Evolutionary conservation across 2,797 vertebrate genomes (phyloP).

Genomic region (Spinus olivaceus): DNA sequence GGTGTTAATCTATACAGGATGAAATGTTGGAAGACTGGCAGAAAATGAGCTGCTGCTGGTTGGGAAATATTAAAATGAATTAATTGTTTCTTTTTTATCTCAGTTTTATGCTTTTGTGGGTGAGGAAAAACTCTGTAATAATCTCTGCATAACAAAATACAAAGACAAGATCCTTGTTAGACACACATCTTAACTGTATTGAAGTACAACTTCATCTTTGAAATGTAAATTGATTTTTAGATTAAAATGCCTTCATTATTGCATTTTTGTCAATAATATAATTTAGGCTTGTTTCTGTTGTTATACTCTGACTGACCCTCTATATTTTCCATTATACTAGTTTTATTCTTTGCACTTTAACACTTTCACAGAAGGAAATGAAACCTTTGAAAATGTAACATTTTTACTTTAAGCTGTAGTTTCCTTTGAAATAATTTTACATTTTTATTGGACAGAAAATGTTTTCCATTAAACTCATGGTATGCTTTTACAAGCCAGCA

Average conservation of each 20-base stretch:
- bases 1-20: not conserved
- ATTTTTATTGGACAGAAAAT: not conserved
- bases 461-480: not conserved
- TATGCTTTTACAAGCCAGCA: not conserved
- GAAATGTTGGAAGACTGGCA: not conserved
- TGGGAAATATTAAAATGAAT: not conserved
- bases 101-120: not conserved
- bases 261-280: slow-evolving; percentile 38
- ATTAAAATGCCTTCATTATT: slow-evolving; percentile 52
- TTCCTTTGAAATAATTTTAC: slow-evolving; percentile 12
- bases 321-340: not conserved
- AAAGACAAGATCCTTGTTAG: not conserved
- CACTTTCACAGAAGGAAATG: not conserved
- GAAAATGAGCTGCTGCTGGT: not conserved
- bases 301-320: not conserved
- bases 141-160: not conserved
- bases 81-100: not conserved
- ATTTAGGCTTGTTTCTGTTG: slow-evolving; percentile 14
- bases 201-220: slow-evolving; percentile 42
- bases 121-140: not conserved
- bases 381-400: not conserved
- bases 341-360: not conserved
- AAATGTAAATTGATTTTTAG: slow-evolving; percentile 58
- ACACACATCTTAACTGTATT: not conserved
- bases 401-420: not conserved